A percentile compares a stretch with the other conserved stretches of the same genome.
Evolutionary conservation across 2,797 vertebrate genomes (phyloP).

Genomic region (Eutrigla gurnardus): DNA sequence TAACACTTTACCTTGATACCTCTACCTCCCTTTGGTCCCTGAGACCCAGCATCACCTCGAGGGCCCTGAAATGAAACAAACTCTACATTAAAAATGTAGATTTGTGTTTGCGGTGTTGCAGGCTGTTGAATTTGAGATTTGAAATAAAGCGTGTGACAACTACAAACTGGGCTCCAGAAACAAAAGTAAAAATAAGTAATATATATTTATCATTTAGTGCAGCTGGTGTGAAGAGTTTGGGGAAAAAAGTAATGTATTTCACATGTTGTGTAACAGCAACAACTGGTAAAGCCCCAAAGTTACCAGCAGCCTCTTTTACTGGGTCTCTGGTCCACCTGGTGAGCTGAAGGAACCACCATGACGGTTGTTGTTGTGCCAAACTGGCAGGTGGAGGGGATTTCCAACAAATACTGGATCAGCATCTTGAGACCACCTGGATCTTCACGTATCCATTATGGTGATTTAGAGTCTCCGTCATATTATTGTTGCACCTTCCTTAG

Average conservation of each 20-base stretch:
- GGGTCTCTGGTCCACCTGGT: background rate
- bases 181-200: too few relatives aligned
- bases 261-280: background rate
- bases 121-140: background rate
- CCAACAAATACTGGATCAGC: background rate
- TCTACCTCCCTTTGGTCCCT: constrained; percentile 71
- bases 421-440: background rate
- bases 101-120: background rate
- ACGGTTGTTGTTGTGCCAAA: too few relatives aligned
- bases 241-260: background rate
- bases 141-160: background rate
- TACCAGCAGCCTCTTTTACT: background rate
- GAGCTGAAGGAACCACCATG: background rate
- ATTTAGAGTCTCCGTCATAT: too few relatives aligned
- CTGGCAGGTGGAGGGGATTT: constrained; percentile 17
- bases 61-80: constrained; percentile 67
- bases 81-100: background rate
- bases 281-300: constrained; percentile 19
- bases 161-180: background rate
- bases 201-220: too few relatives aligned
- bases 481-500: too few relatives aligned
- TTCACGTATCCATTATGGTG: too few relatives aligned
- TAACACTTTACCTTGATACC: constrained; percentile 80
- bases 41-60: constrained; percentile 65
- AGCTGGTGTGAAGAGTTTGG: background rate